Evolutionary conservation across 2,888 invertebrate genomes (phyloP).

Genomic region (Gerosis bhagava): DNA sequence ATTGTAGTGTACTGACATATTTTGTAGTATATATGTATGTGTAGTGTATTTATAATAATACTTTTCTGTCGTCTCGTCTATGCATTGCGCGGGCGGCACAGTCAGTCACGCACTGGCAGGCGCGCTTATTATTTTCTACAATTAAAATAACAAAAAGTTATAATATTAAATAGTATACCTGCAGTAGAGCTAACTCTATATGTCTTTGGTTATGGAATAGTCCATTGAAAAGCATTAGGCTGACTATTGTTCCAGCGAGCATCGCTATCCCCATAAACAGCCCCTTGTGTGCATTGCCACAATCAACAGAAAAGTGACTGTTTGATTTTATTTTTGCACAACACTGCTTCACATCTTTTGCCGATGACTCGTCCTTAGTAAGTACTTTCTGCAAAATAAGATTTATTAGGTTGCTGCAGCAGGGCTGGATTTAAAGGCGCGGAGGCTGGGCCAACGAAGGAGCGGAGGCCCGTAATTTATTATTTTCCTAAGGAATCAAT

Average conservation of each 20-base stretch:
- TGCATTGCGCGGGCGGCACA: no score
- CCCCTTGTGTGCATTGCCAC: conserved; percentile 88
- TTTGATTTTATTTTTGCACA: conserved; percentile 60
- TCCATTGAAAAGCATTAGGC: conserved; percentile 88
- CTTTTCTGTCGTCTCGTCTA: no score
- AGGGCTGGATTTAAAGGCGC: no score
- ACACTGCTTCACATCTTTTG: conserved; percentile 44
- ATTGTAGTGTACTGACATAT: no score
- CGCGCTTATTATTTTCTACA: no score
- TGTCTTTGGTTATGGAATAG: conserved; percentile 79
- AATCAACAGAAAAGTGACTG: conserved; percentile 87
- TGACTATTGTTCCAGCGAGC: conserved; percentile 86
- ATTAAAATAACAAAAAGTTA: conserved; percentile 39
- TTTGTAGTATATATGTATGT: no score
- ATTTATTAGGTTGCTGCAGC: no score
- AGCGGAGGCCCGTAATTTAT: no score
- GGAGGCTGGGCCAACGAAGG: no score
- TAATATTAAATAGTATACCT: conserved; percentile 53
- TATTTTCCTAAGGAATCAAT: no score
- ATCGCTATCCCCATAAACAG: conserved; percentile 85
- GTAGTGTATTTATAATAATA: no score
- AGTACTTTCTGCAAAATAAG: conserved; percentile 12
- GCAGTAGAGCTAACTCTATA: conserved; percentile 82
- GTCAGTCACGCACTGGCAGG: no score
- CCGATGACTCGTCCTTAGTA: conserved; percentile 16